phyloP scores from a whole-genome alignment of 2,113 vertebrate species.

The Polypterus bichir region DNA sequence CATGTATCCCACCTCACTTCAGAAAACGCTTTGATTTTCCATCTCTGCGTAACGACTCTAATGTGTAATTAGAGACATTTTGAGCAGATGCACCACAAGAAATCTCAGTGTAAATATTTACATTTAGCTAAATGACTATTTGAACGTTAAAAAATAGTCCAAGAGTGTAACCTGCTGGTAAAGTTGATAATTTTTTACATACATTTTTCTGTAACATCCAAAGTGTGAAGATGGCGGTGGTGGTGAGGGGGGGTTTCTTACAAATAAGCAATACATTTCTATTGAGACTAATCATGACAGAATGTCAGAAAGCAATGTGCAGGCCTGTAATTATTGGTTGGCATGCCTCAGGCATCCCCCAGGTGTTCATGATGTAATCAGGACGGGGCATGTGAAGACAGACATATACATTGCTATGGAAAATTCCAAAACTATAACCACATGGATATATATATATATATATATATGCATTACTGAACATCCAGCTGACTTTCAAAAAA shows the following conservation, averaged over 20 bases:
- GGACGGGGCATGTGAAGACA: conserved; percentile 43
- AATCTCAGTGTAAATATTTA: too few relatives aligned
- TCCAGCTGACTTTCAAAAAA: too few relatives aligned
- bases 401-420: conserved; percentile 29
- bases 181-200: conserved; percentile 18
- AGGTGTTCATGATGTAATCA: conserved; percentile 41
- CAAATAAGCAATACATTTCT: conserved; percentile 18
- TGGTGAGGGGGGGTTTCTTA: conserved; percentile 16
- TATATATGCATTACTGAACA: not conserved
- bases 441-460: not conserved
- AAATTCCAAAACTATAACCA: conserved; percentile 19
- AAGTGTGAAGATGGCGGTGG: not conserved
- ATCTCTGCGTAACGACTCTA: too few relatives aligned
- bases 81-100: too few relatives aligned
- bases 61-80: too few relatives aligned
- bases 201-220: not conserved
- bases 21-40: too few relatives aligned
- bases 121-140: too few relatives aligned
- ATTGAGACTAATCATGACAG: conserved; percentile 40
- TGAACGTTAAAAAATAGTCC: not conserved
- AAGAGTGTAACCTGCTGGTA: conserved; percentile 13
- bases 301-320: conserved; percentile 39
- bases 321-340: conserved; percentile 38
- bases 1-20: too few relatives aligned
- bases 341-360: conserved; percentile 43